Percentiles rank a stretch among this genome's conserved stretches.
Conservation (phyloP, 1,140 invertebrate genomes). For the Conus ventricosus region DNA sequence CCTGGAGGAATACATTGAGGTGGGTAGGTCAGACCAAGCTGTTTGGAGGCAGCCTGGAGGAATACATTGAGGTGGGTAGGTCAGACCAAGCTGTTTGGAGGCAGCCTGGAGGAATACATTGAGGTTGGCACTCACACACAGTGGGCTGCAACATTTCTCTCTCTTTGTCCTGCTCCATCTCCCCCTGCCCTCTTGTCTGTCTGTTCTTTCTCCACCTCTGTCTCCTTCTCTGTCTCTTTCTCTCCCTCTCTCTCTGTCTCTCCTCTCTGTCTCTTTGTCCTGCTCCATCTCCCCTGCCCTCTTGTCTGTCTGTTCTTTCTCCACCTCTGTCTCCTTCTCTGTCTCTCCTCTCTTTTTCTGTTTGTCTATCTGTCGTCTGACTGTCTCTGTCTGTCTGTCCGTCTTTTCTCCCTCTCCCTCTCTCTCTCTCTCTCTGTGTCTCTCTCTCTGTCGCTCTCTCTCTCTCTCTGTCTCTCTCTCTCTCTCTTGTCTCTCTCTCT, state of each 20-base stretch:
- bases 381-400: neutral
- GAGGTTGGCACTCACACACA: conserved; percentile 72
- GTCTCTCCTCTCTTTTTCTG: neutral
- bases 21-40: conserved; percentile 89
- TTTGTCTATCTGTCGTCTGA: neutral
- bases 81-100: conserved; percentile 92
- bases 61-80: conserved; percentile 88
- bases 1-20: conserved; percentile 90
- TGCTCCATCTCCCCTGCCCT: neutral
- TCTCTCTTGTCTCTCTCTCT: neutral
- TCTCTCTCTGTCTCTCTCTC: too few relatives aligned
- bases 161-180: too few relatives aligned
- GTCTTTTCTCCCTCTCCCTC: neutral
- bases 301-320: neutral
- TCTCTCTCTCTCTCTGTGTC: neutral
- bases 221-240: neutral
- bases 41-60: conserved; percentile 94
- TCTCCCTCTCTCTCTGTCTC: neutral
- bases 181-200: neutral
- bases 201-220: neutral
- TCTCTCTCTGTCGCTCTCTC: too few relatives aligned
- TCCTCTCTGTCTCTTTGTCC: neutral
- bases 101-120: conserved; percentile 92
- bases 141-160: too few relatives aligned
- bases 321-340: neutral